A percentile compares a stretch with the other conserved stretches of the same genome.
phyloP scores from a whole-genome alignment of 1,140 invertebrate species.

The Coelopa frigida region DNA sequence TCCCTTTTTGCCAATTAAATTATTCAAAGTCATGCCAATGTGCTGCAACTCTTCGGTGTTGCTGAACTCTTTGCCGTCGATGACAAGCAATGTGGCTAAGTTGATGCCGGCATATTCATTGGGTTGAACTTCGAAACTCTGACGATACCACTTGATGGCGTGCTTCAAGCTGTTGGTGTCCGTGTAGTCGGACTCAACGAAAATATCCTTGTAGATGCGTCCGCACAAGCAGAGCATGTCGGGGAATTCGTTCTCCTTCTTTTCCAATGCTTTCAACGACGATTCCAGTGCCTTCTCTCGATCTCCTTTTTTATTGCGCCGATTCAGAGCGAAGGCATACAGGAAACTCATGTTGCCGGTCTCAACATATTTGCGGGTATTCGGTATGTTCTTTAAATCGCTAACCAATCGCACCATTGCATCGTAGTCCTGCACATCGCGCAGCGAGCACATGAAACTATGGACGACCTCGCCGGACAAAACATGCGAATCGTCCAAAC shows the following conservation, averaged over 20 bases:
- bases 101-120: constrained; percentile 99
- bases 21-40: constrained; percentile 88
- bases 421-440: constrained; percentile 93
- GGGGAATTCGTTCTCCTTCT: constrained; percentile 87
- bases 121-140: constrained; percentile 95
- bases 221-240: constrained; percentile 99
- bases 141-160: constrained; percentile 97
- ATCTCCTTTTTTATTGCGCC: constrained; percentile 89
- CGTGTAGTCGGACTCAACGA: constrained; percentile 88
- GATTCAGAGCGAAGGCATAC: constrained; percentile 96
- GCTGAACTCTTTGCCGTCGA: constrained; percentile 92
- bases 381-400: constrained; percentile 88
- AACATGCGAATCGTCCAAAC: constrained; percentile 95
- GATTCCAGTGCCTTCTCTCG: constrained; percentile 87
- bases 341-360: constrained; percentile 85
- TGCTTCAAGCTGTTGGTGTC: constrained; percentile 83
- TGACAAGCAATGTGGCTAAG: constrained; percentile 94
- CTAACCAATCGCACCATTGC: constrained; percentile 96
- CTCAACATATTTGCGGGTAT: constrained; percentile 80
- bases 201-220: constrained; percentile 98
- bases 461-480: constrained; percentile 89
- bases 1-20: constrained; percentile 96
- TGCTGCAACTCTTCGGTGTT: constrained; percentile 80
- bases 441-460: constrained; percentile 87
- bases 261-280: constrained; percentile 82